Evolutionary conservation across 2,113 vertebrate genomes (phyloP).

Genomic region (Clarias batrachus): DNA sequence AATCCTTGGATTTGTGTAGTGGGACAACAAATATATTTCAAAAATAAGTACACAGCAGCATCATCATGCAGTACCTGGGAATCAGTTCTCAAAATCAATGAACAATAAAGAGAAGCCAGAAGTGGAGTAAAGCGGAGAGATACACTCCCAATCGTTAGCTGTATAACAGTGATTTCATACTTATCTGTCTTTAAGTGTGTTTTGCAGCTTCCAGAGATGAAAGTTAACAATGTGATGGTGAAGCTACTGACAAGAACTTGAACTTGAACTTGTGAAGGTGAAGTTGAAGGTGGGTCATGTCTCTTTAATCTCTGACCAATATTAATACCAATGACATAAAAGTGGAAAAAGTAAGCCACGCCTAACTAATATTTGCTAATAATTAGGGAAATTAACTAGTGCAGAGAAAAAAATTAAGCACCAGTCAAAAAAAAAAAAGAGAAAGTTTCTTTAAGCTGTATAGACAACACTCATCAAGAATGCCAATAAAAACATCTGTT

Average conservation of each 20-base stretch:
- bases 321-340: background rate
- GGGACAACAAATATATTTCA: too few relatives aligned
- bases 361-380: background rate
- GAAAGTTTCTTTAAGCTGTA: background rate
- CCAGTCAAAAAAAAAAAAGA: background rate
- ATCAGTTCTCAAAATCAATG: too few relatives aligned
- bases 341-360: background rate
- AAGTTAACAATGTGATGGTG: too few relatives aligned
- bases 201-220: too few relatives aligned
- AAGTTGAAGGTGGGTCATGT: background rate
- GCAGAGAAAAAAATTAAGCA: background rate
- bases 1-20: too few relatives aligned
- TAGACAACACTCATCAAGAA: background rate
- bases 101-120: too few relatives aligned
- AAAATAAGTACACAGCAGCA: too few relatives aligned
- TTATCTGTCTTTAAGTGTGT: too few relatives aligned
- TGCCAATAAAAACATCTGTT: background rate
- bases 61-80: too few relatives aligned
- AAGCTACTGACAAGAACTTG: too few relatives aligned
- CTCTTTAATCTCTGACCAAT: background rate
- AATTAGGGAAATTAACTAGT: background rate
- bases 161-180: too few relatives aligned
- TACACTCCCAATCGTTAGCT: background rate
- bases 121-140: background rate
- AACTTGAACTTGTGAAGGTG: too few relatives aligned